Evolutionary conservation across 2,797 vertebrate species (phyloP).

Genomic region (Scolopax bukidnonensis): DNA sequence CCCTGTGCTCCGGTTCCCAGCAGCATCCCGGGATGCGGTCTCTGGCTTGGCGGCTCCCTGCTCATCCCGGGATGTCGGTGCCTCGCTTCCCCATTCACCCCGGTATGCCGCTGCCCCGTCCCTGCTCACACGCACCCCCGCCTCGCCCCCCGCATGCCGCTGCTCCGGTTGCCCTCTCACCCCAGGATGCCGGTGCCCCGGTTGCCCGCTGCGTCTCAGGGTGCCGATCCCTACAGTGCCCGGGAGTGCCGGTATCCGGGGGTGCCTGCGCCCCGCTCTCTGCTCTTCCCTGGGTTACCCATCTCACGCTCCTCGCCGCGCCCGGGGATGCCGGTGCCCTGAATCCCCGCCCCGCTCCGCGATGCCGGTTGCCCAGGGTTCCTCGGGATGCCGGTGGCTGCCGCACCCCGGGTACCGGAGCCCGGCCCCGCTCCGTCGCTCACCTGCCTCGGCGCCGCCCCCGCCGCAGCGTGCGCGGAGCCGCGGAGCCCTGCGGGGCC

Average conservation of each 20-base stretch:
- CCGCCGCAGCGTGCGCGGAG: conserved; percentile 32
- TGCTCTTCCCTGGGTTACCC: neutral
- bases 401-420: neutral
- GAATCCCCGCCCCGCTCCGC: neutral
- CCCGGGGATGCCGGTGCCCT: neutral
- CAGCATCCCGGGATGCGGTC: neutral
- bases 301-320: neutral
- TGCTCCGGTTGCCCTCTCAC: neutral
- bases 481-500: neutral
- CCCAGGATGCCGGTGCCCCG: neutral
- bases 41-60: neutral
- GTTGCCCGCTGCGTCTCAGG: neutral
- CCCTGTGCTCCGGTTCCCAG: neutral
- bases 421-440: neutral
- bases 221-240: neutral
- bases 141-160: neutral
- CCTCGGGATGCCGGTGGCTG: neutral
- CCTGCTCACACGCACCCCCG: neutral
- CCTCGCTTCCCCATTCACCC: neutral
- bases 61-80: neutral
- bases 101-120: neutral
- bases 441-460: conserved; percentile 35
- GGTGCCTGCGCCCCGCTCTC: neutral
- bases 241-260: neutral
- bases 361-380: neutral